Conservation (phyloP, 2,888 invertebrate species). For the Mylabris sibirica region DNA sequence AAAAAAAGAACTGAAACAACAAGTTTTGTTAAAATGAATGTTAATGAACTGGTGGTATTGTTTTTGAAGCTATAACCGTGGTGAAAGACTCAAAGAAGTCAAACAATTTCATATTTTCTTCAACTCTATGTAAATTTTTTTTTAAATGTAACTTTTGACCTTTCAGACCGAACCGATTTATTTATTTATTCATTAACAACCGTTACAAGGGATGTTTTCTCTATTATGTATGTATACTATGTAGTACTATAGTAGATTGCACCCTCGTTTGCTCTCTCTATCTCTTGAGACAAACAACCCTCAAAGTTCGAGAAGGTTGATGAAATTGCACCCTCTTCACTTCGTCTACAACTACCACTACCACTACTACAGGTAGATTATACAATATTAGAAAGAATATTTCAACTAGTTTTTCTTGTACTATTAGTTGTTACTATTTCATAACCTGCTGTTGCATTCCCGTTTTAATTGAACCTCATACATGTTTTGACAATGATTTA, state of each 20-base stretch:
- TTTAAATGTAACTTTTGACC: not conserved
- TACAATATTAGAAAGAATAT: not conserved
- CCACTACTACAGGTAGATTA: not conserved
- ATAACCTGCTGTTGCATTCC: not conserved
- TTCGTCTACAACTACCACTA: not conserved
- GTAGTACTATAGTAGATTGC: not conserved
- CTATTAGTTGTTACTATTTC: not conserved
- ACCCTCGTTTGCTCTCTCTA: not conserved
- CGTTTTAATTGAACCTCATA: not conserved
- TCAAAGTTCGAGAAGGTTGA: not conserved
- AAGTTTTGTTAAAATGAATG: not conserved
- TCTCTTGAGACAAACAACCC: not conserved
- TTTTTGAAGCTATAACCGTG: not conserved
- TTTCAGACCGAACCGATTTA: not conserved
- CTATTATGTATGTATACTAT: no score
- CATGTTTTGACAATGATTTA: not conserved
- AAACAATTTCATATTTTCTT: not conserved
- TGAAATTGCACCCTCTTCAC: slow-evolving; percentile 4
- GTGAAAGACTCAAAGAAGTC: not conserved
- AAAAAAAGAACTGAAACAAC: not conserved
- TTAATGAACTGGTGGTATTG: not conserved
- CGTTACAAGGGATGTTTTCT: not conserved
- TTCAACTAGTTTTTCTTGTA: not conserved
- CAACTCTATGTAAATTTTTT: not conserved
- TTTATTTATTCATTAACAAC: slow-evolving; percentile 5